Percentiles rank a stretch among this genome's conserved stretches.
phyloP scores from a whole-genome alignment of 1,140 invertebrate species.

The Pinna nobilis region DNA sequence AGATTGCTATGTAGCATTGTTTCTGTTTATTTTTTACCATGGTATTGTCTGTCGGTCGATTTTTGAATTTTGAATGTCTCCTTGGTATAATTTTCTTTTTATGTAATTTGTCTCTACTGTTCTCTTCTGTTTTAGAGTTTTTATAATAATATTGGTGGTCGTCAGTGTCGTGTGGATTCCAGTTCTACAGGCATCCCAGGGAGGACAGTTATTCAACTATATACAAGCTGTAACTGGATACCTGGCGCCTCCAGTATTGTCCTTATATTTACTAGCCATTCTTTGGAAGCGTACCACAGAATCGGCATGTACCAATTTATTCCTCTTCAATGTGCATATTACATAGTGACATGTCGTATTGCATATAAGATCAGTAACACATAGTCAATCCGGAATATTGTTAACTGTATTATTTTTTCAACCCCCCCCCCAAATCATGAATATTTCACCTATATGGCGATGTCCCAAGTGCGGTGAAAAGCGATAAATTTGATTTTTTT shows the following conservation, averaged over 20 bases:
- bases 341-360: too few relatives aligned
- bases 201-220: conserved; percentile 77
- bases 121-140: conserved; percentile 51
- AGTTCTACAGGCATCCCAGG: conserved; percentile 75
- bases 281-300: conserved; percentile 76
- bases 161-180: conserved; percentile 77
- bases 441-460: too few relatives aligned
- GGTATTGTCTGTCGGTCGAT: background rate
- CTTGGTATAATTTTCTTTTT: background rate
- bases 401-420: too few relatives aligned
- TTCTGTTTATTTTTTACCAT: background rate
- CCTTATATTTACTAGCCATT: conserved; percentile 75
- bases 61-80: background rate
- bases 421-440: too few relatives aligned
- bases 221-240: conserved; percentile 77
- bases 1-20: background rate
- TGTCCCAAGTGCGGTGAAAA: too few relatives aligned
- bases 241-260: conserved; percentile 76
- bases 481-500: too few relatives aligned
- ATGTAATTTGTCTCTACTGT: background rate
- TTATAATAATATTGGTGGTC: conserved; percentile 74
- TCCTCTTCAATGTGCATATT: background rate
- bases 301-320: conserved; percentile 55
- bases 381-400: too few relatives aligned
- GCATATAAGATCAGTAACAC: too few relatives aligned